Percentiles rank a stretch among this genome's conserved stretches.
These are phyloP conservation scores for Mycetomoellerius zeteki DNA, from an alignment of 1,140 invertebrate genomes.

Conservation along the genomic window DNA sequence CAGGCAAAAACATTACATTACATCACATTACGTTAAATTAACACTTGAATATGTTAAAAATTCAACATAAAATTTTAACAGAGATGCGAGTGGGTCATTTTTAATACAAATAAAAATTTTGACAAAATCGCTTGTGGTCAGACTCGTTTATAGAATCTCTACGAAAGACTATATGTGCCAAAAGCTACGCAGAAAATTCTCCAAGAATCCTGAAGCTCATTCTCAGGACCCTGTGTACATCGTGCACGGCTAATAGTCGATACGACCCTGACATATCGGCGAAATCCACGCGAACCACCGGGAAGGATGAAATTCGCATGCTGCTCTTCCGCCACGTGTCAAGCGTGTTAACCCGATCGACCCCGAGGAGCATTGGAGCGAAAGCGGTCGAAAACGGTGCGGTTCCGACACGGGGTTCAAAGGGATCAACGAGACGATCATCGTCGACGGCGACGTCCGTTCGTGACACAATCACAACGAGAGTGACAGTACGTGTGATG, in stretches of 20 bases:
- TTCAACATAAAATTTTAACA: no score
- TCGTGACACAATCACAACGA: conserved; percentile 36
- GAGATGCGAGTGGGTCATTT: no score
- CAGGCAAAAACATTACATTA: no score
- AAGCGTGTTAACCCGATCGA: conserved; percentile 47
- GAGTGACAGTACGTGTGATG: conserved; percentile 10
- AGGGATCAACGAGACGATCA: conserved; percentile 37
- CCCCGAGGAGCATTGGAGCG: conserved; percentile 1
- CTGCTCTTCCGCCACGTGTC: conserved; percentile 3
- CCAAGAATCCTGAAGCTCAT: background rate
- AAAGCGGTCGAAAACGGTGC: conserved; percentile 23
- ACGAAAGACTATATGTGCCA: background rate
- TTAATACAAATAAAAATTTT: no score
- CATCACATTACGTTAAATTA: no score
- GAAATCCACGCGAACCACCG: background rate
- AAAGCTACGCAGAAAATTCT: background rate
- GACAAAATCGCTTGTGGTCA: no score
- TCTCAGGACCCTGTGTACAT: background rate
- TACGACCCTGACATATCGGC: background rate
- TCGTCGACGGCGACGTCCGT: background rate
- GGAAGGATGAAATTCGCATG: conserved; percentile 21
- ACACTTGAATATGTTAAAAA: no score
- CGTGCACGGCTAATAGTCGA: background rate
- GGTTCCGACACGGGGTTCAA: conserved; percentile 13
- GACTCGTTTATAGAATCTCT: no score